Percentiles rank a stretch among this genome's conserved stretches.
phyloP scores from a whole-genome alignment of 2,888 invertebrate species.

The Mythimna lalbum region DNA sequence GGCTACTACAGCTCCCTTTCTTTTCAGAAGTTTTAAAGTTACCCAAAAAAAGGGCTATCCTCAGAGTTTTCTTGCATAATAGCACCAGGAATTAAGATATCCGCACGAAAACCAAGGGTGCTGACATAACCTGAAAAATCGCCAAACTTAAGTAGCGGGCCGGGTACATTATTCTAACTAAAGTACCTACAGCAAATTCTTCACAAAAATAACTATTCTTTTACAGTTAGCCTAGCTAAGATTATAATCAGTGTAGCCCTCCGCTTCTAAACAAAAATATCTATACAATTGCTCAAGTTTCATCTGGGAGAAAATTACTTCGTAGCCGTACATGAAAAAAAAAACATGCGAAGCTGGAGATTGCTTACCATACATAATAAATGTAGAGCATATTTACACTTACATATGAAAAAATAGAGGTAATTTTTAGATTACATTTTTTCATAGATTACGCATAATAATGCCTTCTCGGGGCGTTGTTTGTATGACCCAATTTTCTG shows the following conservation, averaged over 20 bases:
- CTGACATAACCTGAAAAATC: too few relatives aligned
- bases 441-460: conserved; percentile 42
- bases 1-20: too few relatives aligned
- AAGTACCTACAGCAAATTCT: not conserved
- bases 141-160: too few relatives aligned
- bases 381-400: conserved; percentile 48
- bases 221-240: not conserved
- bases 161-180: too few relatives aligned
- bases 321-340: conserved; percentile 40
- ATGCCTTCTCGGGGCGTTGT: conserved; percentile 3
- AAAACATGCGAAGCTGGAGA: conserved; percentile 47
- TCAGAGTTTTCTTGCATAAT: too few relatives aligned
- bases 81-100: too few relatives aligned
- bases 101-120: too few relatives aligned
- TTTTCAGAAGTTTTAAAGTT: too few relatives aligned
- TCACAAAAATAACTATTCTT: not conserved
- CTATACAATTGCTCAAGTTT: conserved; percentile 55
- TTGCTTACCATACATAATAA: conserved; percentile 61
- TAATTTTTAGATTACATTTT: conserved; percentile 52
- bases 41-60: too few relatives aligned
- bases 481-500: conserved; percentile 24
- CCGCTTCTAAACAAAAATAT: conserved; percentile 31
- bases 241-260: not conserved
- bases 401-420: conserved; percentile 43
- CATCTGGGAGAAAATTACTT: conserved; percentile 49